Percentiles rank a stretch among this genome's conserved stretches.
Evolutionary conservation across 2,888 invertebrate genomes (phyloP).

Genomic region (Steinernema hermaphroditum): DNA sequence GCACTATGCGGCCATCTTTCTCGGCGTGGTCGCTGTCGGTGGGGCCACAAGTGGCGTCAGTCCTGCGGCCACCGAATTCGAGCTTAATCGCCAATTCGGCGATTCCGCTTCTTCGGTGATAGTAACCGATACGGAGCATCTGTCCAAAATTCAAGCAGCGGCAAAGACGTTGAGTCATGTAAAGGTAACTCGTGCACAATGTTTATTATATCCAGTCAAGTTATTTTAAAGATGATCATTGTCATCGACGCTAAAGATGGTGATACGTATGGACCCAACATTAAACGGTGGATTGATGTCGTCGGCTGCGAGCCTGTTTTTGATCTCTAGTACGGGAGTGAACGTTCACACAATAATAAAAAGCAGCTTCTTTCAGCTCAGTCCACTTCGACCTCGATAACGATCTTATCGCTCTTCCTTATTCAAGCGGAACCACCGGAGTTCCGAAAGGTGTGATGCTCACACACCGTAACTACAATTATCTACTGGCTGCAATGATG

Average conservation of each 20-base stretch:
- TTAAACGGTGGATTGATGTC: conserved; percentile 24
- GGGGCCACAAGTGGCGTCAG: conserved; percentile 35
- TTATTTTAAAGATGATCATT: conserved; percentile 3
- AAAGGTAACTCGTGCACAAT: conserved; percentile 26
- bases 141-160: background rate
- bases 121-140: conserved; percentile 28
- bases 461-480: conserved; percentile 47
- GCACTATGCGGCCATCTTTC: conserved; percentile 34
- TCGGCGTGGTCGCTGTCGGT: conserved; percentile 32
- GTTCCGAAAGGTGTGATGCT: conserved; percentile 54
- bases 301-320: conserved; percentile 6
- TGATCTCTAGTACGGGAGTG: conserved; percentile 11
- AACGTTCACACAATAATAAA: background rate
- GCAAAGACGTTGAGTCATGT: conserved; percentile 12
- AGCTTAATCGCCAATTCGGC: conserved; percentile 41
- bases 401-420: conserved; percentile 52
- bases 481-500: conserved; percentile 1
- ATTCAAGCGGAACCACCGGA: conserved; percentile 57
- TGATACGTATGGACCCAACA: background rate
- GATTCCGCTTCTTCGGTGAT: conserved; percentile 35
- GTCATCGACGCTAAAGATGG: conserved; percentile 33
- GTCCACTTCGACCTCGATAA: conserved; percentile 39
- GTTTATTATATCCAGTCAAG: background rate
- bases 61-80: conserved; percentile 31
- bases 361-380: conserved; percentile 24